These are phyloP conservation scores for Bubalus kerabau DNA, from an alignment of 2,113 vertebrate genomes.

Conservation along the genomic window DNA sequence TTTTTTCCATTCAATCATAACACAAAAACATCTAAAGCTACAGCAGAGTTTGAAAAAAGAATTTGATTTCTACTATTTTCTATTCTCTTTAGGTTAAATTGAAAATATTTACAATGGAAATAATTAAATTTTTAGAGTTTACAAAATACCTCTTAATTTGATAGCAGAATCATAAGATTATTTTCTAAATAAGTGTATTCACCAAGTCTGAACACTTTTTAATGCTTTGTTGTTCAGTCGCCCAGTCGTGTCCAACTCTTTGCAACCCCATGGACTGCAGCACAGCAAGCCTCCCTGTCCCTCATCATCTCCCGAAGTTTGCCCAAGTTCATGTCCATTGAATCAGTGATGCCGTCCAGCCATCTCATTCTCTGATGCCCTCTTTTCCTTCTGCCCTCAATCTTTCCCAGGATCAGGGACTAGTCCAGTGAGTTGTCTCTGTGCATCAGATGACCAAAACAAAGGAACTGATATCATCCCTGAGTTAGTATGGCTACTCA, in stretches of 20 bases:
- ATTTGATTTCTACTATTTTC: not conserved
- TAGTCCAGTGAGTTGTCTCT: not conserved
- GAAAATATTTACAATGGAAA: not conserved
- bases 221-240: not conserved
- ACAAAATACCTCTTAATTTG: not conserved
- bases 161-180: not conserved
- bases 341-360: accelerated
- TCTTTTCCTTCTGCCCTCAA: not conserved
- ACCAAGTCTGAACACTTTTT: not conserved
- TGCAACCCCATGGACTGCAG: not conserved
- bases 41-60: not conserved
- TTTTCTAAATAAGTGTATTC: not conserved
- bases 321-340: not conserved
- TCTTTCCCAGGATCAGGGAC: not conserved
- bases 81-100: not conserved
- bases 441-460: not conserved
- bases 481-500: not conserved
- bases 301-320: not conserved
- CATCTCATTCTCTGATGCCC: not conserved
- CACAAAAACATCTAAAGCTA: not conserved
- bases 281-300: not conserved
- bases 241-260: not conserved
- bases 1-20: not conserved
- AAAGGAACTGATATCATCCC: not conserved
- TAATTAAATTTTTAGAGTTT: not conserved